Evolutionary conservation across 1,140 invertebrate genomes (phyloP), one percentile per base, ranked within the genome.

Genomic region (Laupala kohalensis): DNA sequence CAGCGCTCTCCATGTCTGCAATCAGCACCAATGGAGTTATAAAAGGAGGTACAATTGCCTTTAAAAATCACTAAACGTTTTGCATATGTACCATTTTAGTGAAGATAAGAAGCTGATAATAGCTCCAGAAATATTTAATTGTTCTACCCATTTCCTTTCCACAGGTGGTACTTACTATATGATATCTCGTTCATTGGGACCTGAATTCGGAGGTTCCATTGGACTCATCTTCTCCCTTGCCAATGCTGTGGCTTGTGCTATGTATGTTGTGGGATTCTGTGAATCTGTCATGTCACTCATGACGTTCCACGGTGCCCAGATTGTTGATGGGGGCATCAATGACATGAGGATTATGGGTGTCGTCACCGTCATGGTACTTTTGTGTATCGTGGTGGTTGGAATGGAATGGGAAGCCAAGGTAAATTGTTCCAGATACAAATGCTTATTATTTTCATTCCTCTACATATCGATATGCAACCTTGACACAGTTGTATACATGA

Each of bases 231-330:
- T 94, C 80, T 90, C 91, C 0, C 80, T 99, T 73, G 97, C 97
- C 23, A 99, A 99, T 81, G 94, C 95, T 0, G 94, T 99, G 0
- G 96, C 95, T 6, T 96, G 95, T 76, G 93, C 97, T 67, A 97
- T 98, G 94, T 98, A 99, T 78, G 92, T 97, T 0, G 94, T 99
- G 6, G 97, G 97, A 6, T 99, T 99, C 80, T 94, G 94, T 71
- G 96, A 99, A 80, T 94, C 95, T 12, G 84, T 98, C 75, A 84
- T 86, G 64, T 87, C 88, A 74, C 83, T 91, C 63, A 81, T 94
- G 63, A 75, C 76, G 3, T 77, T 80, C 19, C 83, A 85, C 71
- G 82, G 78, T 0, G 69, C 83, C 9, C 79, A 78, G 25, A 89
- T 92, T 66, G 72, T 89, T 15, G 89, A 90, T 76, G 87, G 86